Conservation (phyloP, 2,888 invertebrate species). For the Perdita meconis region DNA sequence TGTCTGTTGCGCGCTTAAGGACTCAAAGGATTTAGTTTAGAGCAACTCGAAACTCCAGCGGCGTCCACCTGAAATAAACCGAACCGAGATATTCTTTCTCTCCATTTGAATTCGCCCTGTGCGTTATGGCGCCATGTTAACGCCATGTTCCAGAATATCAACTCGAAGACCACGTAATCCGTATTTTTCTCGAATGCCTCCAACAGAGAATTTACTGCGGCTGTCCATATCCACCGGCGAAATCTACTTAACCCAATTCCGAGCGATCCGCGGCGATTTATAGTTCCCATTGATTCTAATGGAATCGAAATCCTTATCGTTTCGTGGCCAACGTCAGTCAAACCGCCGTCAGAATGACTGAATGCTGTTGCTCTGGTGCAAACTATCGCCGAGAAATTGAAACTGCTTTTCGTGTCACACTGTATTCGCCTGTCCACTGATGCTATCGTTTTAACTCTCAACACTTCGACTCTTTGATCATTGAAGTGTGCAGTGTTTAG, state of each 20-base stretch:
- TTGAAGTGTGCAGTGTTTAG: no score
- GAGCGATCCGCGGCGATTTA: conserved; percentile 42
- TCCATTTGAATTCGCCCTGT: not conserved
- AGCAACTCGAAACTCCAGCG: not conserved
- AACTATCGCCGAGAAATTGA: conserved; percentile 15
- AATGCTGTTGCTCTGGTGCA: conserved; percentile 1
- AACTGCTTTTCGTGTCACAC: not conserved
- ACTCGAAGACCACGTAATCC: conserved; percentile 15
- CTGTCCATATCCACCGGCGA: conserved; percentile 37
- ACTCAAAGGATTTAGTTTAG: not conserved
- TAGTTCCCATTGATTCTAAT: conserved; percentile 49
- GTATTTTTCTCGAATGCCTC: conserved; percentile 33
- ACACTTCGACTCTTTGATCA: no score
- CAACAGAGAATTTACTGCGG: conserved; percentile 33
- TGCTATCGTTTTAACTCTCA: no score
- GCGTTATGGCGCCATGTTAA: not conserved
- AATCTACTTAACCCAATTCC: conserved; percentile 58
- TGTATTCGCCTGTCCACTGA: no score
- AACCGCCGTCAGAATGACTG: conserved; percentile 22
- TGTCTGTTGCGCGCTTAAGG: not conserved
- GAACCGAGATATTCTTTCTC: no score
- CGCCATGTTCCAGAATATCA: conserved; percentile 5
- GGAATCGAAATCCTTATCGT: conserved; percentile 51
- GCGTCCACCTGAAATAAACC: not conserved
- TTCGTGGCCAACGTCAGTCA: conserved; percentile 36